These are phyloP conservation scores for Pristionchus mayeri DNA, from an alignment of 2,888 invertebrate species.

Conservation along the genomic window DNA sequence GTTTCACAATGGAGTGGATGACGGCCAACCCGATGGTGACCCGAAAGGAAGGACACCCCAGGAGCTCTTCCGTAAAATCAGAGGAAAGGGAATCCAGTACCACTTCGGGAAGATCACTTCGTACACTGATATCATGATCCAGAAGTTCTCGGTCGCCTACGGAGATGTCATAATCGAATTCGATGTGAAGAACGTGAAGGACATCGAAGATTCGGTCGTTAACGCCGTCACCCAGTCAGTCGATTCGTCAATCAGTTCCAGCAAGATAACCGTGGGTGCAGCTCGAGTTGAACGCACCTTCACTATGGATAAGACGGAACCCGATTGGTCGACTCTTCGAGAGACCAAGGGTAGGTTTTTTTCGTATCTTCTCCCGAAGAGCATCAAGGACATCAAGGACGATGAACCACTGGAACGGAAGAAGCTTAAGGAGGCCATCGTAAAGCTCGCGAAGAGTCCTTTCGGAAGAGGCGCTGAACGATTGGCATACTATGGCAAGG, in stretches of 20 bases:
- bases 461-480: constrained; percentile 18
- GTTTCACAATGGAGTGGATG: no score
- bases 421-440: neutral
- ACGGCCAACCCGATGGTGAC: no score
- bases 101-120: constrained; percentile 52
- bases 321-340: neutral
- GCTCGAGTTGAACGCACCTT: neutral
- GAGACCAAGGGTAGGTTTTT: neutral
- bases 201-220: constrained; percentile 48
- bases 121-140: constrained; percentile 50
- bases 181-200: constrained; percentile 49
- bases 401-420: neutral
- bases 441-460: neutral
- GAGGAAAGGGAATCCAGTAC: constrained; percentile 50
- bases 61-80: constrained; percentile 24
- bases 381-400: constrained; percentile 4
- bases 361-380: neutral
- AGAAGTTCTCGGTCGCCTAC: constrained; percentile 48
- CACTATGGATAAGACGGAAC: neutral
- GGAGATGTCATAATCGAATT: constrained; percentile 51
- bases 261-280: neutral
- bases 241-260: neutral
- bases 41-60: constrained; percentile 41
- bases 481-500: neutral
- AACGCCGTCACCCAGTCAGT: constrained; percentile 43